Evolutionary conservation across 37 sponge, comb jelly and placozoan genomes (phyloP), one percentile per base, ranked within the genome.

Genomic region (Beroe forskalii): DNA sequence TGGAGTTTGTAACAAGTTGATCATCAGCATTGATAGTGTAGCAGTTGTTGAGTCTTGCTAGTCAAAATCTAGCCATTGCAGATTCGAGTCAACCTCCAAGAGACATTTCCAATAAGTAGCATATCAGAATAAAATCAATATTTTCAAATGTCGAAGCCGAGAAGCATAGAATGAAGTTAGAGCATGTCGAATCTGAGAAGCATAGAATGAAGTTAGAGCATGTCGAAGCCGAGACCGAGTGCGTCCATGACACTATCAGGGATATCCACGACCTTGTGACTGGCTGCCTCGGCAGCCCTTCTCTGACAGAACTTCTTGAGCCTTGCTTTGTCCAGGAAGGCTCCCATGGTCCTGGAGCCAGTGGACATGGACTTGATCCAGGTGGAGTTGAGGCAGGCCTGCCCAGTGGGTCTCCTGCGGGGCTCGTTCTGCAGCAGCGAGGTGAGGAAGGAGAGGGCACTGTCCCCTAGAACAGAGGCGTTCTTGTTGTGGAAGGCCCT

Each of bases 371-470:
- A 32, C 38, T 72, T 72, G 37, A 72, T 72, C 75, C 75, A 72
- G 40, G 75, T 72, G 35, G 75, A 72, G 40, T 72, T 72, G 39
- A 72, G 75, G 39, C 75, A 72, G 14, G 39, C 75, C 75, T 72
- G 75, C 6, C 40, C 75, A 30, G 28, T 72, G 8, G 40, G 75
- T 37, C 75, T 3, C 22, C 75, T 72, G 39, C 75, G 37, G 22
- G 75, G 75, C 8, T 72, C 75, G 40, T 72, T 72, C 40, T 72
- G 75, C 6, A 72, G 75, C 22, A 72, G 75, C 39, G 75, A 72
- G 75, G 75, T 35, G 75, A 72, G 75, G 40, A 72, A 72, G 75
- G 35, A 35, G 32, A 72, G 75, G 75, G 75, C 35, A 20, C 14
- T 72, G 8, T 72, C 75, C 31, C 75, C 75, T 20, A 72, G 40